These are phyloP conservation scores for Oscarella lobularis DNA, from an alignment of 37 sponge, comb jelly and placozoan genomes.

Conservation along the genomic window DNA sequence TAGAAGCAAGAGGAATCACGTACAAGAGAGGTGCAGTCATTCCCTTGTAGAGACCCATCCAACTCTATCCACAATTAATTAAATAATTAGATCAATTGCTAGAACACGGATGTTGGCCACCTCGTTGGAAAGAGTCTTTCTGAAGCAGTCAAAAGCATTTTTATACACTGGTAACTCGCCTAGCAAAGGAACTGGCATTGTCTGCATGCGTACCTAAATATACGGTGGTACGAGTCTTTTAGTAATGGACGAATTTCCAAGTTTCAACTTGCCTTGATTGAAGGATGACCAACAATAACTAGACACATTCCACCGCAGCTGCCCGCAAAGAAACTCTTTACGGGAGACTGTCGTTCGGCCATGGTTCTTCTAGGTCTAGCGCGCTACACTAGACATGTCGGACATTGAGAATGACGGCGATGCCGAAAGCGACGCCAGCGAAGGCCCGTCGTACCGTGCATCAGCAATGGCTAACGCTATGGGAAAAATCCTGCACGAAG, in stretches of 20 bases:
- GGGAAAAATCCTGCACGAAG: too few relatives aligned
- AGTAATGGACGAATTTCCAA: not conserved
- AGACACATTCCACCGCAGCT: constrained; percentile 79
- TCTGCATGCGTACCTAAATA: constrained; percentile 79
- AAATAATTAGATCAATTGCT: not conserved
- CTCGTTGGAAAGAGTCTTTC: constrained; percentile 44
- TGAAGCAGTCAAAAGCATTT: constrained; percentile 52
- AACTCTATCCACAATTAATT: constrained; percentile 56
- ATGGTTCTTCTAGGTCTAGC: too few relatives aligned
- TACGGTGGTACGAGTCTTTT: too few relatives aligned
- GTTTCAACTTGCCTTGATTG: constrained; percentile 83
- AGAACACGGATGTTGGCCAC: constrained; percentile 6
- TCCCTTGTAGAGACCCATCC: constrained; percentile 83
- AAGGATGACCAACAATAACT: constrained; percentile 75
- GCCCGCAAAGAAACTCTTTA: constrained; percentile 79
- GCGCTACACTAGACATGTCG: too few relatives aligned
- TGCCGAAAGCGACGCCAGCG: too few relatives aligned
- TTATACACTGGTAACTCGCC: constrained; percentile 39
- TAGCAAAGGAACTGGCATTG: constrained; percentile 40
- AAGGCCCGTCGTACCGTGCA: too few relatives aligned
- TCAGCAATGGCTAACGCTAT: too few relatives aligned
- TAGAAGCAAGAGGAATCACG: constrained; percentile 74
- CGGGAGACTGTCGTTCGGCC: too few relatives aligned
- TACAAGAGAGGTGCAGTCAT: constrained; percentile 82
- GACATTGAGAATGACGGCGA: too few relatives aligned